Percentiles rank a stretch among this genome's conserved stretches.
Evolutionary conservation across 2,113 vertebrate species (phyloP).

Genomic region (Oenanthe oenanthe): DNA sequence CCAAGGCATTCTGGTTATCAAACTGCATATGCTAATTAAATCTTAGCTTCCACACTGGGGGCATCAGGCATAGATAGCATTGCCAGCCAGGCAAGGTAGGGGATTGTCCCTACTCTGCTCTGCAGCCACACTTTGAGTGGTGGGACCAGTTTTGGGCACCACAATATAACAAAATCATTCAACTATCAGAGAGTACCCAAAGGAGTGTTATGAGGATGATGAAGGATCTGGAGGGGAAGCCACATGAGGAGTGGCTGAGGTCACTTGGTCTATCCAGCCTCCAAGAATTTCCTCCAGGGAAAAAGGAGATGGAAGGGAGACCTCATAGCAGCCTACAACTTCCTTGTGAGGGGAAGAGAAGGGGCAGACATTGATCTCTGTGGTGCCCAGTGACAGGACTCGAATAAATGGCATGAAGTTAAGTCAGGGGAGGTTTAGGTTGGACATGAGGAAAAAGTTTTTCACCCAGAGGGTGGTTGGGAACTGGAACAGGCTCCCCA

Average conservation of each 20-base stretch:
- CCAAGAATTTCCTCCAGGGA: not conserved
- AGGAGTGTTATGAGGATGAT: not conserved
- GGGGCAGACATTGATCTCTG: not conserved
- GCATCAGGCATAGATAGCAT: not conserved
- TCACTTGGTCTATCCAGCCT: not conserved
- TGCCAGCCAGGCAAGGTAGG: accelerated
- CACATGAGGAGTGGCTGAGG: not conserved
- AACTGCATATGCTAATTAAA: too few relatives aligned
- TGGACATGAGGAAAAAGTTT: not conserved
- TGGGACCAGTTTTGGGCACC: not conserved
- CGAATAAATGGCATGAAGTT: not conserved
- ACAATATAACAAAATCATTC: not conserved
- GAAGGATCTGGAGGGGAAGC: not conserved
- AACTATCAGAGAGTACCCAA: not conserved
- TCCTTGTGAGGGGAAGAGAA: too few relatives aligned
- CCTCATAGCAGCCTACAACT: accelerated
- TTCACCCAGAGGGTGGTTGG: not conserved
- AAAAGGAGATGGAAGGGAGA: not conserved
- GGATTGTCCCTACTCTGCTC: accelerated
- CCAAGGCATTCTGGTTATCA: too few relatives aligned
- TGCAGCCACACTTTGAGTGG: not conserved
- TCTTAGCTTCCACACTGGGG: too few relatives aligned
- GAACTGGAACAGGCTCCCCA: not conserved
- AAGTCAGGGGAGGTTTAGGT: not conserved
- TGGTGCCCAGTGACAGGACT: not conserved